These are phyloP conservation scores for Schlechtendalia chinensis DNA, from an alignment of 1,140 invertebrate genomes.

Conservation along the genomic window DNA sequence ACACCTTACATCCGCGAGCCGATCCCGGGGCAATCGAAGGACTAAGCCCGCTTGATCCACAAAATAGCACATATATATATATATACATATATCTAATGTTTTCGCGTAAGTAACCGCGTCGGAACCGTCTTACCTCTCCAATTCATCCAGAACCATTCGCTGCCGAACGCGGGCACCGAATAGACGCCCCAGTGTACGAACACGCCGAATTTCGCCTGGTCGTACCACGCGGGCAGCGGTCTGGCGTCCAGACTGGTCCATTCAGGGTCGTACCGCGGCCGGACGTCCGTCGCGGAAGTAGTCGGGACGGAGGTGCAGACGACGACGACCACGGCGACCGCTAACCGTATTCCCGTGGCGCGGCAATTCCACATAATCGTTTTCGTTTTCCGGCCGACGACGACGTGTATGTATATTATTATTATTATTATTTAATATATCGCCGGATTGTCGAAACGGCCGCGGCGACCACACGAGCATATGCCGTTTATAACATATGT, in stretches of 20 bases:
- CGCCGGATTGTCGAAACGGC: background rate
- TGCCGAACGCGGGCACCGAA: conserved; percentile 79
- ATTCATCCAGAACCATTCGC: conserved; percentile 85
- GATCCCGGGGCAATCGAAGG: too few species aligned
- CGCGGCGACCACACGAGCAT: too few species aligned
- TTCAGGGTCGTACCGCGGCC: conserved; percentile 61
- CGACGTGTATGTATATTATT: background rate
- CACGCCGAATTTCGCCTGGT: conserved; percentile 85
- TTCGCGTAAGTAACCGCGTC: too few species aligned
- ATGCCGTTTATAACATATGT: too few species aligned
- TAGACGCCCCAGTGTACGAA: conserved; percentile 94
- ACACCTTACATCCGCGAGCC: too few species aligned
- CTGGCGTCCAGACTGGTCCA: conserved; percentile 84
- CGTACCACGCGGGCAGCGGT: conserved; percentile 83
- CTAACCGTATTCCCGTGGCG: background rate
- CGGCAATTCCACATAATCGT: background rate
- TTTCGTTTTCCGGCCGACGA: background rate
- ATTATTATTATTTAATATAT: background rate
- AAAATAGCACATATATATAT: too few species aligned
- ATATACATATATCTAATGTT: too few species aligned
- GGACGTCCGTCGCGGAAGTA: background rate
- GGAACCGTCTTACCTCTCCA: conserved; percentile 66
- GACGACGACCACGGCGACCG: background rate
- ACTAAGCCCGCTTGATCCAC: too few species aligned
- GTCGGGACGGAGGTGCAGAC: background rate